Evolutionary conservation across 2,797 vertebrate species (phyloP).

Genomic region (Cryptoblepharus egeriae): DNA sequence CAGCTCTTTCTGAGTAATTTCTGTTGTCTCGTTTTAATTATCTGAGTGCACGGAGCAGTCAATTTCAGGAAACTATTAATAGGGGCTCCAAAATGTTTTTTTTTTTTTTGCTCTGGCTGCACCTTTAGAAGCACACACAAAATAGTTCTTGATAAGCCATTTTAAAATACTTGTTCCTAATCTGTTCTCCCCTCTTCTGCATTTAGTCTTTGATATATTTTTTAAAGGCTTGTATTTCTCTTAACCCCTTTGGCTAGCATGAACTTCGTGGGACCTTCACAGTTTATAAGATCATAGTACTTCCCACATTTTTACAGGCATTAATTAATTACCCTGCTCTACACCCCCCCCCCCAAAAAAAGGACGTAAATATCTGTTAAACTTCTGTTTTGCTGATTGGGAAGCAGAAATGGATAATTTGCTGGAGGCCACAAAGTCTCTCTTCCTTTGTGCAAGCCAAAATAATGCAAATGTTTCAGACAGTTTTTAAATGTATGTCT

Average conservation of each 20-base stretch:
- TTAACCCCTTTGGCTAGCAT: conserved; percentile 60
- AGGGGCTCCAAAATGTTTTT: not conserved
- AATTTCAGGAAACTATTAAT: not conserved
- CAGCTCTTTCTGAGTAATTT: conserved; percentile 15
- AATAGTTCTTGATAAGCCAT: conserved; percentile 53
- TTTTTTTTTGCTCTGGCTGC: not conserved
- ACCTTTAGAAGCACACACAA: conserved; percentile 25
- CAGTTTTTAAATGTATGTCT: not conserved
- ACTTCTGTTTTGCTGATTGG: conserved; percentile 52
- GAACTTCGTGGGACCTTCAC: conserved; percentile 51
- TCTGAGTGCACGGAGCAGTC: not conserved
- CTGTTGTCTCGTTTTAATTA: not conserved
- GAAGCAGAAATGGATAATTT: conserved; percentile 31
- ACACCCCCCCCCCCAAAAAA: too few relatives aligned
- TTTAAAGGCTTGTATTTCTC: conserved; percentile 53
- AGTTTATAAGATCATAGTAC: conserved; percentile 18
- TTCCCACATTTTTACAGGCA: conserved; percentile 47
- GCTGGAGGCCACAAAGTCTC: conserved; percentile 23
- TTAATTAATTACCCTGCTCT: conserved; percentile 54
- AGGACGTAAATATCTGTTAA: conserved; percentile 39
- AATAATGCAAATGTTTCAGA: not conserved
- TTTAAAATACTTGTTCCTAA: conserved; percentile 66
- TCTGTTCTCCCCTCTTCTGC: conserved; percentile 58
- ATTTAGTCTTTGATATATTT: conserved; percentile 62
- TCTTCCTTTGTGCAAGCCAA: conserved; percentile 13